A percentile compares a stretch with the other conserved stretches of the same genome.
These are phyloP conservation scores for Pampus argenteus DNA, from an alignment of 2,797 vertebrate species.

Conservation along the genomic window DNA sequence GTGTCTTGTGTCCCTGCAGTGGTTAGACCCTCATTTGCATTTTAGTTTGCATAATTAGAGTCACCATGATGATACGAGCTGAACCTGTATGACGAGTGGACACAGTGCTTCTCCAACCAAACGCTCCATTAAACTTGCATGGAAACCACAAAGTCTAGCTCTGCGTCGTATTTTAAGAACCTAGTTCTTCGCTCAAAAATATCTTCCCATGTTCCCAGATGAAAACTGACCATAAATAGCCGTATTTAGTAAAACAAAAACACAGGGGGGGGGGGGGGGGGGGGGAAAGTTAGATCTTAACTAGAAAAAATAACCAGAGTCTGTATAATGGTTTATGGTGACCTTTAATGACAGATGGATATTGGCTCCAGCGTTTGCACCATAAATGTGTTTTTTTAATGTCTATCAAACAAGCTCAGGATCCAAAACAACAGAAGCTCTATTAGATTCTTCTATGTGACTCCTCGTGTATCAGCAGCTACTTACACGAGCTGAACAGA, in stretches of 20 bases:
- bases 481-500: slow-evolving; percentile 40
- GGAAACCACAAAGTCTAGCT: neutral
- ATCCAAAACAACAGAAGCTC: slow-evolving; percentile 10
- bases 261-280: neutral
- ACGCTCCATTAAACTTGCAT: neutral
- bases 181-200: neutral
- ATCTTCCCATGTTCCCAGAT: slow-evolving; percentile 16
- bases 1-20: neutral
- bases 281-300: neutral
- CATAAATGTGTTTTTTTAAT: neutral
- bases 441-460: neutral
- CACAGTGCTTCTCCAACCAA: neutral
- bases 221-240: slow-evolving; percentile 35
- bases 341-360: neutral
- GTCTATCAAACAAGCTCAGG: neutral
- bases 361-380: neutral
- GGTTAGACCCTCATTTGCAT: slow-evolving; percentile 55
- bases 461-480: slow-evolving; percentile 15
- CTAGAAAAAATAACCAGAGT: slow-evolving; percentile 20
- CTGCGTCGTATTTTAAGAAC: neutral
- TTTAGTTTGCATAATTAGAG: slow-evolving; percentile 55
- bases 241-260: slow-evolving; percentile 46
- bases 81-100: slow-evolving; percentile 2
- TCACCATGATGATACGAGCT: slow-evolving; percentile 9
- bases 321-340: slow-evolving; percentile 1